Percentiles rank a stretch among this genome's conserved stretches.
These are phyloP conservation scores for Xerus rutilus DNA, from an alignment of 2,797 vertebrate genomes.

Conservation along the genomic window DNA sequence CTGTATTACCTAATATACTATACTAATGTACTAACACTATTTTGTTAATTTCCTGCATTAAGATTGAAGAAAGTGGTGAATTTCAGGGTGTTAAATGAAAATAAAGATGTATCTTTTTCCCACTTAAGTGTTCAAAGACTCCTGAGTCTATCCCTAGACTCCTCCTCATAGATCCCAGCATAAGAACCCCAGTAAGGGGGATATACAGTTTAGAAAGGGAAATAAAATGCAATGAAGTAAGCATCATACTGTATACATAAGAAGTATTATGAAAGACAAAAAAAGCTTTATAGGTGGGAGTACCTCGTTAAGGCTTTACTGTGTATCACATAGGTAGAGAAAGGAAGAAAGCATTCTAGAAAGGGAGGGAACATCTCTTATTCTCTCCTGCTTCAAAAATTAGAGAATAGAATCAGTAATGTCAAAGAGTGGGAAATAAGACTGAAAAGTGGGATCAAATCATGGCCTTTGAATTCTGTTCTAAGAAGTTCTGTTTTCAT, in stretches of 20 bases:
- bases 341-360: neutral
- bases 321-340: neutral
- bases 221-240: neutral
- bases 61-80: constrained; percentile 27
- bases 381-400: neutral
- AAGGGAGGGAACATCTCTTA: neutral
- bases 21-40: neutral
- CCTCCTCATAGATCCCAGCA: neutral
- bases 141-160: neutral
- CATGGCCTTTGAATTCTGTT: neutral
- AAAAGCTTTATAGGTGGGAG: neutral
- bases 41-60: constrained; percentile 25
- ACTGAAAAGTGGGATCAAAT: neutral
- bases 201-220: neutral
- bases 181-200: neutral
- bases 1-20: neutral
- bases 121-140: neutral
- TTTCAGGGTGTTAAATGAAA: neutral
- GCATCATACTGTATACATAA: too few species aligned
- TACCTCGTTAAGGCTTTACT: neutral
- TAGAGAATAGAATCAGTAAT: neutral
- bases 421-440: neutral
- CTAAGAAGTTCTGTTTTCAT: neutral
- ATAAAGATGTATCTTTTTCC: neutral
- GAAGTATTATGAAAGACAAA: neutral